Evolutionary conservation across 2,888 invertebrate species (phyloP), one percentile per base, ranked within the genome.

Genomic region (Microplitis manilae): DNA sequence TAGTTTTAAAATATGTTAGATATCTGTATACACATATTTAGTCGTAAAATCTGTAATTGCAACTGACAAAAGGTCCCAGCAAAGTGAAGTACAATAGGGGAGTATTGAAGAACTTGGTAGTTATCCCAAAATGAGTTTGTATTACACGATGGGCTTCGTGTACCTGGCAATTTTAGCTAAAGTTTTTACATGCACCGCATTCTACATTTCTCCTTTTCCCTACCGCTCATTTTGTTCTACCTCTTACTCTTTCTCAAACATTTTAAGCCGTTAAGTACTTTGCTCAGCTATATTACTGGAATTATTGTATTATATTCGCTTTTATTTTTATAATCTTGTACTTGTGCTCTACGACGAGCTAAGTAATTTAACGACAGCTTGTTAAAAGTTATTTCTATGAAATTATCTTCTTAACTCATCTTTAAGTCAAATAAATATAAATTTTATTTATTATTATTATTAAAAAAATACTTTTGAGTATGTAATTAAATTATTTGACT

Each of bases 111-210:
- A 38, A 71, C 39, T 71, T 15, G 60, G 71, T 62, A 71, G 40
- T 71, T 71, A 71, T 61, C 61, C 71, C 39, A 61, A 71, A 71
- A 71, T 50, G 71, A 61, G 69, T 59, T 69, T 59, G 59, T 20
- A 59, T 69, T 69, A 69, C 69, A 50, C 59, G 50, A 13, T 30
- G 59, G 20, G 62, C 71, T 71, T 71, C 62, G 61, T 71, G 39
- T 71, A 71, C 71, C 39, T 71, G 62, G n/a, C 30, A 30, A 30
- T 30, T 30, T 30, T 30, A 30, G 2, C 30, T 4, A 30, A 30
- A 30, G 30, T 30, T 4, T 30, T 30, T 30, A 30, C 30, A 30
- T 30, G 30, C 30, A 30, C 30, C 30, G 30, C 30, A 30, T 30
- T 30, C 30, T 30, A 2, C 30, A 4, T 30, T 4, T 30, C 2